phyloP scores from a whole-genome alignment of 2,113 vertebrate genomes.

The Bujurquina vittata region DNA sequence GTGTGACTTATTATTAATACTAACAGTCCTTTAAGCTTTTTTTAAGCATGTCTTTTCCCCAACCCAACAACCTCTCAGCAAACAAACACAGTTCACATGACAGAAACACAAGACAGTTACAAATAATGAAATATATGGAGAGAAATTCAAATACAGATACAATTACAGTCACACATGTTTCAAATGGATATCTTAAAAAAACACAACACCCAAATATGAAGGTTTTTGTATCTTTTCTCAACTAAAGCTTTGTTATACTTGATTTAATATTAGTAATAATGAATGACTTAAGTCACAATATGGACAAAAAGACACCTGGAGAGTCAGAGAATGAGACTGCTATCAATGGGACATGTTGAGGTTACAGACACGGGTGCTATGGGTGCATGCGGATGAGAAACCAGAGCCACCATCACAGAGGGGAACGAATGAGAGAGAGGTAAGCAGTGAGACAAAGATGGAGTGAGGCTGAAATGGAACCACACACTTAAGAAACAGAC shows the following conservation, averaged over 20 bases:
- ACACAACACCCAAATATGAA: not conserved
- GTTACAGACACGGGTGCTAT: constrained; percentile 62
- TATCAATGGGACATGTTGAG: constrained; percentile 50
- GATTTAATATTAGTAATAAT: not conserved
- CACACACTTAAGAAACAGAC: constrained; percentile 66
- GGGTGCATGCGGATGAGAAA: constrained; percentile 76
- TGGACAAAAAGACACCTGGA: constrained; percentile 22
- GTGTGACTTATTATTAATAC: not conserved
- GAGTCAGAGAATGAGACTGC: constrained; percentile 52
- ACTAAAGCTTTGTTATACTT: not conserved
- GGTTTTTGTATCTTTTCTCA: not conserved
- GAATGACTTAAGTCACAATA: not conserved
- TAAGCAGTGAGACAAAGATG: constrained; percentile 39
- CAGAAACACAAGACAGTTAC: constrained; percentile 3
- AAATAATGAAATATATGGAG: constrained; percentile 10
- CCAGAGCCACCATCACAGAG: constrained; percentile 77
- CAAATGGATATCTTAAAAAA: constrained; percentile 8
- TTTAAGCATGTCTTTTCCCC: not conserved
- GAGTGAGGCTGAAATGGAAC: constrained; percentile 73
- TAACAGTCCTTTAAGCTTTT: not conserved
- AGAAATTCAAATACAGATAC: constrained; percentile 8
- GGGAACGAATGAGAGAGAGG: constrained; percentile 27
- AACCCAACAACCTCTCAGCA: not conserved
- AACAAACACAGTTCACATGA: constrained; percentile 13
- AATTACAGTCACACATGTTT: constrained; percentile 9